Conservation (phyloP, 2,797 vertebrate genomes). For the Syncerus caffer region DNA sequence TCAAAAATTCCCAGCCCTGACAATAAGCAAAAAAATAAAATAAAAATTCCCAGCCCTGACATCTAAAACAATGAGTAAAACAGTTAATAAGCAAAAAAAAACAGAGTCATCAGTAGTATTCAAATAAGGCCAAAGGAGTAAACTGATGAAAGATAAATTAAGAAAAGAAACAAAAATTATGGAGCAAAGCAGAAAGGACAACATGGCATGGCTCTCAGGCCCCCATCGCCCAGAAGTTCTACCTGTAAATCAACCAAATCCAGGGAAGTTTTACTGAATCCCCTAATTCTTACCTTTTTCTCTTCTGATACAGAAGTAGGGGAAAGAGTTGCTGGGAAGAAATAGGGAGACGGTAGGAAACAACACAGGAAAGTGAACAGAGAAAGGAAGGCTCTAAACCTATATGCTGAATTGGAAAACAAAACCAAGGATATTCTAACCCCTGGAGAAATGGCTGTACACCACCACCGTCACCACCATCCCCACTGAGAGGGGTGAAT, state of each 20-base stretch:
- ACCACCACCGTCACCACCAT: not conserved
- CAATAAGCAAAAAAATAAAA: not conserved
- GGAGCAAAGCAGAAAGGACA: not conserved
- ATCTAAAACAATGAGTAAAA: not conserved
- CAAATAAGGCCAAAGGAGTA: not conserved
- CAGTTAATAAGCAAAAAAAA: not conserved
- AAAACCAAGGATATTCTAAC: not conserved
- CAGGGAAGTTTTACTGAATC: not conserved
- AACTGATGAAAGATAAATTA: not conserved
- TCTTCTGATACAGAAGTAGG: not conserved
- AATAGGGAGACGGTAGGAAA: not conserved
- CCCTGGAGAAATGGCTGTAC: not conserved
- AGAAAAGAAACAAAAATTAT: not conserved
- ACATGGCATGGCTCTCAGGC: not conserved
- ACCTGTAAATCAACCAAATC: not conserved
- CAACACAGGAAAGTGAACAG: not conserved
- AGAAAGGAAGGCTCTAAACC: not conserved
- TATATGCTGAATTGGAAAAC: not conserved
- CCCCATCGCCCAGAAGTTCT: not conserved
- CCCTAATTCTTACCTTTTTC: not conserved
- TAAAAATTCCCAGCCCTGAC: not conserved
- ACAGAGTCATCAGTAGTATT: not conserved
- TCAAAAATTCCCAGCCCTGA: not conserved
- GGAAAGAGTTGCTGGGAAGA: not conserved
- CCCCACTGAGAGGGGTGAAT: not conserved